Conservation (phyloP, 2,797 vertebrate species). For the Rhynchotus rufescens region DNA sequence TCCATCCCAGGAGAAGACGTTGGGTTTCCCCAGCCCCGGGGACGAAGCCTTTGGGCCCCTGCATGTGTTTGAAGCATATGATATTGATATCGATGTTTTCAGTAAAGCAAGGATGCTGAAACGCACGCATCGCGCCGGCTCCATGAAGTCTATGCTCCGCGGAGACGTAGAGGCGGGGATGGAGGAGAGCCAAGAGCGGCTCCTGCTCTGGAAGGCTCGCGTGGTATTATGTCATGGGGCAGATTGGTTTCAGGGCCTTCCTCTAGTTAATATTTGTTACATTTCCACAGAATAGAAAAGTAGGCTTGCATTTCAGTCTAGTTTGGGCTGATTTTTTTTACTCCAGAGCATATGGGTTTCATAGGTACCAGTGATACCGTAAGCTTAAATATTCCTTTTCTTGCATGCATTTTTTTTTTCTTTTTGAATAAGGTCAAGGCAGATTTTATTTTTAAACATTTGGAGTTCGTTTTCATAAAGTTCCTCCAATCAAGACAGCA, state of each 20-base stretch:
- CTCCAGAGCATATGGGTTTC: conserved; percentile 60
- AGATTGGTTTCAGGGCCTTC: conserved; percentile 73
- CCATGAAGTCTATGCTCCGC: conserved; percentile 77
- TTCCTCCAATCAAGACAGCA: conserved; percentile 79
- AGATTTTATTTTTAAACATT: conserved; percentile 77
- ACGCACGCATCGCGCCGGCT: conserved; percentile 76
- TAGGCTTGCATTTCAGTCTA: conserved; percentile 48
- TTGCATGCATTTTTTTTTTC: conserved; percentile 37
- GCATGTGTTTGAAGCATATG: conserved; percentile 74
- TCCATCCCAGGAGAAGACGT: conserved; percentile 1
- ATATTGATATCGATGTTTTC: conserved; percentile 74
- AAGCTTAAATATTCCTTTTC: conserved; percentile 34
- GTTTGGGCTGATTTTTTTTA: conserved; percentile 39
- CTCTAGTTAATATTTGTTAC: conserved; percentile 66
- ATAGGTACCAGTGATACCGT: conserved; percentile 51
- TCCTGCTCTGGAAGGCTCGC: conserved; percentile 70
- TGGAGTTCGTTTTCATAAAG: conserved; percentile 82
- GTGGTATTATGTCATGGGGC: conserved; percentile 66
- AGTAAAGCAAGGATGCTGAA: conserved; percentile 64
- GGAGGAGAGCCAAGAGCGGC: conserved; percentile 79
- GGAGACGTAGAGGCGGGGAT: conserved; percentile 76
- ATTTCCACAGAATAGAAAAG: conserved; percentile 52
- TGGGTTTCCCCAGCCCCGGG: conserved; percentile 46
- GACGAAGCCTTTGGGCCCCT: conserved; percentile 51
- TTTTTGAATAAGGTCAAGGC: not conserved